A percentile compares a stretch with the other conserved stretches of the same genome.
Conservation (phyloP, 2,797 vertebrate species). For the Microctenopoma stevenorrisi region DNA sequence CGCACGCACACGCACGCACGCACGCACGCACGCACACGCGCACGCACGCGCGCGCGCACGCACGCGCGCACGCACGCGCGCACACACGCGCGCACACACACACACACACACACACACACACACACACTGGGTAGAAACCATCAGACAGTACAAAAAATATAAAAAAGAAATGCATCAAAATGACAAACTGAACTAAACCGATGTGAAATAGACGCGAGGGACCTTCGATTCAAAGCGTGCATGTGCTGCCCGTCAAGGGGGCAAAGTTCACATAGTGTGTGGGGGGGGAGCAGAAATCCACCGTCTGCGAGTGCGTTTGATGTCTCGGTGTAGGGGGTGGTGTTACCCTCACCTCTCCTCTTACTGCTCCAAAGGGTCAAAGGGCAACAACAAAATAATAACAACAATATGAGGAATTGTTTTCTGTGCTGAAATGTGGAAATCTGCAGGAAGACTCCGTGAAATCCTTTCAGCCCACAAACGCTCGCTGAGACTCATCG, state of each 20-base stretch:
- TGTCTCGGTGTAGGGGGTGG: background rate
- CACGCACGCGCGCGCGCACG: background rate
- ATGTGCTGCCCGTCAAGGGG: constrained; percentile 70
- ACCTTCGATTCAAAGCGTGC: constrained; percentile 86
- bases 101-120: constrained; percentile 18
- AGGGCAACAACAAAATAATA: background rate
- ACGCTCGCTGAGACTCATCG: background rate
- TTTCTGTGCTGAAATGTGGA: constrained; percentile 40
- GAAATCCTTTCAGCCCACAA: constrained; percentile 23
- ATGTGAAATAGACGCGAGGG: constrained; percentile 82
- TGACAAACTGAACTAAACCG: constrained; percentile 43
- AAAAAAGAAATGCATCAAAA: constrained; percentile 19
- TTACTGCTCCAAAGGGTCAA: constrained; percentile 6
- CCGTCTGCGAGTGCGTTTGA: background rate
- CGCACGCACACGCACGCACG: constrained; percentile 43
- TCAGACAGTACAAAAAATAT: constrained; percentile 55
- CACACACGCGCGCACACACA: background rate
- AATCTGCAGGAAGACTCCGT: constrained; percentile 52
- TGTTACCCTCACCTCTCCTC: constrained; percentile 2
- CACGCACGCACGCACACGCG: constrained; percentile 4
- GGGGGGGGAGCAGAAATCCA: background rate
- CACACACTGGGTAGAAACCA: constrained; percentile 31
- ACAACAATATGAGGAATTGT: constrained; percentile 18
- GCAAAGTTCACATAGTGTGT: constrained; percentile 32
- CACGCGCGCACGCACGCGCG: too few relatives aligned